Base-by-base conservation (phyloP, 2,113 vertebrate species). In the Fulica atra region DNA sequence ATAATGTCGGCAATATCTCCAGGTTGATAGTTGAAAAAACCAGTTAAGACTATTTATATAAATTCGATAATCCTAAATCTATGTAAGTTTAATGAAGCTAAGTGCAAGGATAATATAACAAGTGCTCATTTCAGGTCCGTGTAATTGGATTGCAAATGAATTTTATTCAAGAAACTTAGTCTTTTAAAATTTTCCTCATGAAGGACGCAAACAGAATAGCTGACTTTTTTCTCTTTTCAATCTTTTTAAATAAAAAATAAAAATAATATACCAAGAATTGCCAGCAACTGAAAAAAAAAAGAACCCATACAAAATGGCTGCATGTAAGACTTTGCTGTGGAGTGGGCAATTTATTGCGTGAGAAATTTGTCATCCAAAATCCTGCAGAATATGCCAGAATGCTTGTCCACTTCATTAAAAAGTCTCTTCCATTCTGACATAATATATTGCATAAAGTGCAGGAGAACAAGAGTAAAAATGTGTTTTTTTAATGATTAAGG, bases 361-460 rank as follows among this genome's bases (percentile, higher is more conserved):
- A 68, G 46, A 51, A 91, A 81, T 88, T 80, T 74, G 56, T 93
- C 48, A 86, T 78, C 72, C 44, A 68, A 59, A 86, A 71, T 88
- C 69, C 31, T 68, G 29, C 80, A 89, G 72, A 90, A 93, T 86
- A 88, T 76, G 63, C 72, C 40, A 65, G 91, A 95, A 88, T n/a
- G 17, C 24, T 84, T 86, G 18, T 72, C 86, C 40, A 21, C 81
- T 81, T 86, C 65, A 92, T 78, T 7, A 71, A 92, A 72, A 83
- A 84, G 11, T 72, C 9, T 90, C 44, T 87, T 91, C 82, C 50
- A 86, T 89, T 80, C 59, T 0, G 1, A 81, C 71, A 71, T 90
- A 90, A 96, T 92, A 92, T 94, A 96, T 84, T 96, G 72, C 80
- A 54, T 81, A 51, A 94, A 94, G 92, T 92, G 77, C 95, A 93